Evolutionary conservation across 2,113 vertebrate species (phyloP).

Genomic region (Calidris pygmaea): DNA sequence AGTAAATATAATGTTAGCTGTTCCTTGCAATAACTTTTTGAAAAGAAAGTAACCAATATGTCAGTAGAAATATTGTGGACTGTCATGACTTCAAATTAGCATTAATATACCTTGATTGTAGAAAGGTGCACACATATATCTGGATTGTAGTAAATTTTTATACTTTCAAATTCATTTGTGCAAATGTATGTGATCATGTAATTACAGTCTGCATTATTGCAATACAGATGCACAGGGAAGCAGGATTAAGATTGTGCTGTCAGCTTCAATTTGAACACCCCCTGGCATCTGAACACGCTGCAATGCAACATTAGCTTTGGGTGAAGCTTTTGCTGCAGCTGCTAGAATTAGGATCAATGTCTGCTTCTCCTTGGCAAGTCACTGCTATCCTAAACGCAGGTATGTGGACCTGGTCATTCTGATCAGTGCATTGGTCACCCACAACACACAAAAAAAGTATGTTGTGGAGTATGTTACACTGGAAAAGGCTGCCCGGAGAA

Average conservation of each 20-base stretch:
- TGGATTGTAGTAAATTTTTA: neutral
- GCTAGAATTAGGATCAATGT: neutral
- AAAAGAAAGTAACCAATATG: neutral
- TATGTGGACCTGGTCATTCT: neutral
- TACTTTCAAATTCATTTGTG: conserved; percentile 7
- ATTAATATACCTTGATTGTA: neutral
- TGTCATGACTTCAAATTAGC: neutral
- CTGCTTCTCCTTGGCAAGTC: neutral
- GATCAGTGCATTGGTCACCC: neutral
- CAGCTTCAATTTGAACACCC: conserved; percentile 23
- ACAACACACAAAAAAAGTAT: neutral
- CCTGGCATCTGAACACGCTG: neutral
- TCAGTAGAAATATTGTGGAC: neutral
- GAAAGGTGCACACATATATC: neutral
- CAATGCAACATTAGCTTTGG: neutral
- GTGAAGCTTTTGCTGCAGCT: neutral
- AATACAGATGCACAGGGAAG: neutral
- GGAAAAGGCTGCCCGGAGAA: too few species aligned
- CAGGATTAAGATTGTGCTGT: conserved; percentile 35
- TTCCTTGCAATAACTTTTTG: conserved; percentile 7
- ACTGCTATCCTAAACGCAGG: neutral
- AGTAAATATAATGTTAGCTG: conserved; percentile 3
- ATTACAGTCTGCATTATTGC: conserved; percentile 13
- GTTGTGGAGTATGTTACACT: too few species aligned
- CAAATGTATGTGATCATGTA: conserved; percentile 26